These are phyloP conservation scores for Lepidocyrtoides sp. DNA, from an alignment of 2,888 invertebrate species.

Conservation along the genomic window DNA sequence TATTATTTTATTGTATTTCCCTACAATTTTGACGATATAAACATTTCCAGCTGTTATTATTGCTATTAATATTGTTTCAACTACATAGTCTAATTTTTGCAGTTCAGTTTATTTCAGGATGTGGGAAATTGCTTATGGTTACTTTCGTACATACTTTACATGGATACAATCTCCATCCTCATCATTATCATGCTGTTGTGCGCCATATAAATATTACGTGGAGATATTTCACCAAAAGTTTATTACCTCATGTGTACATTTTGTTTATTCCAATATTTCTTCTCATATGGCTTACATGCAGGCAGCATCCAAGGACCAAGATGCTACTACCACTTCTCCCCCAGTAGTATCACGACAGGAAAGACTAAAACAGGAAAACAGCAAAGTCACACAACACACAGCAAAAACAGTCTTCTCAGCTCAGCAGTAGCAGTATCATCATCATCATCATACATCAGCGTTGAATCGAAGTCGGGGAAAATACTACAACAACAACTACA, in stretches of 20 bases:
- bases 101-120: neutral
- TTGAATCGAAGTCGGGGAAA: slow-evolving; percentile 7
- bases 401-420: slow-evolving; percentile 45
- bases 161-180: neutral
- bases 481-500: slow-evolving; percentile 2
- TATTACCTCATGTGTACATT: slow-evolving; percentile 35
- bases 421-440: neutral
- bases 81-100: neutral
- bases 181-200: neutral
- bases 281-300: neutral
- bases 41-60: neutral
- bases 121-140: neutral
- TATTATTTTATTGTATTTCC: too few relatives aligned
- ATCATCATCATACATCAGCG: neutral
- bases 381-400: slow-evolving; percentile 45
- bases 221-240: slow-evolving; percentile 26
- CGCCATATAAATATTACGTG: slow-evolving; percentile 23
- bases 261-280: slow-evolving; percentile 24
- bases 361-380: slow-evolving; percentile 52
- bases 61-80: neutral
- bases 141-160: neutral
- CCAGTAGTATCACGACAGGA: slow-evolving; percentile 7
- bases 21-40: too few relatives aligned
- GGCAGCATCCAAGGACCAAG: slow-evolving; percentile 16
- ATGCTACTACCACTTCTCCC: slow-evolving; percentile 13